Percentiles rank a stretch among this genome's conserved stretches.
phyloP scores from a whole-genome alignment of 2,888 invertebrate species.

The Ommatoiulus sabulosus region DNA sequence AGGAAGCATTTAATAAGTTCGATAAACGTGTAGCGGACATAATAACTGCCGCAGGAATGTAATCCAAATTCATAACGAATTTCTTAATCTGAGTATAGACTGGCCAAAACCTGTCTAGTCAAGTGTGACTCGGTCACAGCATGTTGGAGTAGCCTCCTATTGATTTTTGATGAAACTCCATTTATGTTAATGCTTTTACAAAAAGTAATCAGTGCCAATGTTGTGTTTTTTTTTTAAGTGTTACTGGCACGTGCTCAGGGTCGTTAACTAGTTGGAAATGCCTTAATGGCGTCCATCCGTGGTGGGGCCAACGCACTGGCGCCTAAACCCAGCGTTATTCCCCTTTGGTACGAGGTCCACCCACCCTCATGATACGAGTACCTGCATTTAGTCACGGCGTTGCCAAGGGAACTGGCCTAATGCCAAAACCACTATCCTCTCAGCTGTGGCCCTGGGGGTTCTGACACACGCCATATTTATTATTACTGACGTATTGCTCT shows the following conservation, averaged over 20 bases:
- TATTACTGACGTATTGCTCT: neutral
- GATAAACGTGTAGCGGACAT: neutral
- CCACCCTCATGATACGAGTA: slow-evolving; percentile 18
- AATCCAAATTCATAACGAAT: neutral
- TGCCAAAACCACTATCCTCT: slow-evolving; percentile 20
- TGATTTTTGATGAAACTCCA: slow-evolving; percentile 13
- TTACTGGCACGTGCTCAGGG: slow-evolving; percentile 12
- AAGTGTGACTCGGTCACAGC: neutral
- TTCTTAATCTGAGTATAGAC: slow-evolving; percentile 2
- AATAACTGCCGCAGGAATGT: neutral
- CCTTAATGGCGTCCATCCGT: slow-evolving; percentile 8
- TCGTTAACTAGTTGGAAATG: slow-evolving; percentile 1
- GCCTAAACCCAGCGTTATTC: neutral
- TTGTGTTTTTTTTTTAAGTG: slow-evolving; percentile 17
- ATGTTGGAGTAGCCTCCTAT: slow-evolving; percentile 2
- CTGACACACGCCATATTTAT: slow-evolving; percentile 13
- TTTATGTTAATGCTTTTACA: neutral
- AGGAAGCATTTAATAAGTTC: neutral
- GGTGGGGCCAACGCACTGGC: slow-evolving; percentile 14
- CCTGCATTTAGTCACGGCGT: slow-evolving; percentile 27
- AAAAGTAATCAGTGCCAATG: neutral
- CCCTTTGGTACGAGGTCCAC: slow-evolving; percentile 25
- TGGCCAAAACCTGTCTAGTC: neutral
- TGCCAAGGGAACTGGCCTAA: neutral
- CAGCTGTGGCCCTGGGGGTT: slow-evolving; percentile 24